A percentile compares a stretch with the other conserved stretches of the same genome.
phyloP scores from a whole-genome alignment of 1,140 invertebrate genomes.

The Piezodorus guildinii region DNA sequence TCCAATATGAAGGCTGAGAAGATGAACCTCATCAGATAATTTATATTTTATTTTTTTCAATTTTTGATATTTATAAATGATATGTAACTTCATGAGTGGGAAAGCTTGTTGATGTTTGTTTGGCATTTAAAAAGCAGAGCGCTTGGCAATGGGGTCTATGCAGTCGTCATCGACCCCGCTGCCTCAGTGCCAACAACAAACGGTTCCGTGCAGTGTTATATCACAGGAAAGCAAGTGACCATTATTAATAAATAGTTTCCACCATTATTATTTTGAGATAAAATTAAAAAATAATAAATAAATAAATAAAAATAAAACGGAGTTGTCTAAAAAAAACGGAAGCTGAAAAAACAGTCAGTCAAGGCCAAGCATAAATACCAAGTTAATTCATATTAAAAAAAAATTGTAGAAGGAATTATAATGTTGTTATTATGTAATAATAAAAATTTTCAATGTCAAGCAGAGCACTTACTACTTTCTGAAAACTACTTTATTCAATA shows the following conservation, averaged over 20 bases:
- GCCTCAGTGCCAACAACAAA: slow-evolving; percentile 12
- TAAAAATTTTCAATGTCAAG: slow-evolving; percentile 29
- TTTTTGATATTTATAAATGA: too few species aligned
- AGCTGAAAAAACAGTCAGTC: slow-evolving; percentile 17
- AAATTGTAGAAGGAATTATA: slow-evolving; percentile 16
- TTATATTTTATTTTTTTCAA: too few species aligned
- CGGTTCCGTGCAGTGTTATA: slow-evolving; percentile 16
- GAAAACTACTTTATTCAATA: slow-evolving; percentile 38
- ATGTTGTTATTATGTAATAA: slow-evolving; percentile 20
- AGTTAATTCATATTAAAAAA: slow-evolving; percentile 17
- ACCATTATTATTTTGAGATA: neutral
- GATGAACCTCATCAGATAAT: too few species aligned
- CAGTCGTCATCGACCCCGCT: neutral
- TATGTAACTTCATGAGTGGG: neutral
- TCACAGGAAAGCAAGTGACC: slow-evolving; percentile 16
- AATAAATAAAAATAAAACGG: neutral
- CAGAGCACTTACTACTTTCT: slow-evolving; percentile 33
- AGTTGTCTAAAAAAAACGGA: slow-evolving; percentile 10
- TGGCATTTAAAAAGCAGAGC: slow-evolving; percentile 6
- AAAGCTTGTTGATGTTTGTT: slow-evolving; percentile 8
- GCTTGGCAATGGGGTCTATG: neutral
- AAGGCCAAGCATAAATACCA: slow-evolving; percentile 16
- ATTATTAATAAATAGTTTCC: neutral
- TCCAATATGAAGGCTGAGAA: neutral
- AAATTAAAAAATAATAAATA: neutral